Base-by-base conservation (phyloP, 2,113 vertebrate genomes). In the Onychorhynchus coronatus region DNA sequence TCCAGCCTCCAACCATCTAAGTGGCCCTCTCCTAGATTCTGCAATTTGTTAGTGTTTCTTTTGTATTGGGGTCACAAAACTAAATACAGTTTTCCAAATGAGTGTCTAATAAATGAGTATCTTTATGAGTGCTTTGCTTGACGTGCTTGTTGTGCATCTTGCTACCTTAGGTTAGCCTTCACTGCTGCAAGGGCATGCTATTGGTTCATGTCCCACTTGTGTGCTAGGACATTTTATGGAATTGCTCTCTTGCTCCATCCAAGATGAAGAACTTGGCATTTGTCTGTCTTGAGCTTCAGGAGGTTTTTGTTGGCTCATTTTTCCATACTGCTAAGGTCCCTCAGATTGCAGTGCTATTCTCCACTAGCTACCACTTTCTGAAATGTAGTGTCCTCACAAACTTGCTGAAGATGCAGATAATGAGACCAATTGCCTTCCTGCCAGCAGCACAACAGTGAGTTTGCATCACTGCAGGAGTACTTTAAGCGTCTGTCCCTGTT, bases 101-200 rank as follows among this genome's bases (percentile, higher is more conserved):
- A 65, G 20, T 22, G 11, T 65, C 49, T 50, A 55, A 30, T 44
- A 30, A 88, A 58, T 17, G 30, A 50, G 3, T 39, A 15, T 77
- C 55, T 65, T 50, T 31, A 20, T 0, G 0, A 42, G 66, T 52
- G 52, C 27, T 77, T 88, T 0, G 1, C 30, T 81, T 74, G 41
- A 25, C 2, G 0, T 28, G 35, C 6, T 27, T 0, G 1, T 76
- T 80, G 18, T 47, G 12, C 37, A 14, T 80, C 68, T n/a, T 75
- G 22, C 27, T 76, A 5, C 24, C 1, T 14, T n/a, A n/a, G 14
- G 18, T 52, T 79, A 44, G 37, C 19, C 46, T 44, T 62, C n/a
- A 1, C 66, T 0, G 0, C 76, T 72, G 46, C 52, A n/a, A 63
- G 31, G 19, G 7, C 21, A 8, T 44, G n/a, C 46, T 61, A 1